Evolutionary conservation across 1,140 invertebrate species (phyloP), one percentile per base, ranked within the genome.

Genomic region (Saccostrea cuccullata): DNA sequence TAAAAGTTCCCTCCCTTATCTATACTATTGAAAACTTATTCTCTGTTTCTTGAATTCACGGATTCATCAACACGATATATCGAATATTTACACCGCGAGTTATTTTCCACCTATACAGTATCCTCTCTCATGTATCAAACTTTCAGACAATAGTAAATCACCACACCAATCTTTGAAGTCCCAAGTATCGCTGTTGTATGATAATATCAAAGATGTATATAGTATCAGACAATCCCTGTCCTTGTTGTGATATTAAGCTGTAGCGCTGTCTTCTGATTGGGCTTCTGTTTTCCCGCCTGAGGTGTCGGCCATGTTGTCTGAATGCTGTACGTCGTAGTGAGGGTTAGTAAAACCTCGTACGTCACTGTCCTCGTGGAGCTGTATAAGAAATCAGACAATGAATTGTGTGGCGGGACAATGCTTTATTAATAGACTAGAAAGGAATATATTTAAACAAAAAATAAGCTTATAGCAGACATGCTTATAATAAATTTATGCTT

Each of bases 281-380:
- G 70, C 13, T 17, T 77, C 70, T 3, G 13, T 77, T 26, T 26
- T 30, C 13, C 30, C 70, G 13, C 15, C 70, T 15, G 70, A 77
- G 11, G 70, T 36, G 15, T 15, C 70, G 30, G 70, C 70, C 70
- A 30, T 36, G 26, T 77, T 30, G 30, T 30, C 70, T 3, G 70
- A 77, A 30, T 77, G 23, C 30, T 26, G 70, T 12, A 12, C 4
- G 12, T 77, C 70, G 26, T 77, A 77, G 15, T 77, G 70, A 77
- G 70, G 70, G 30, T 77, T 77, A 36, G 70, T 30, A 26, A 77
- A 77, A 40, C 70, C 70, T 30, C 30, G 70, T 23, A 77, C 23
- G 26, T 26, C 70, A 30, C 15, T 77, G 26, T 77, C 70, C 13
- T 77, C 70, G 0, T 77, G 58, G 17, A 20, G 17, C 17, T n/a